Evolutionary conservation across 2,113 vertebrate species (phyloP).

Genomic region (Athene cunicularia): DNA sequence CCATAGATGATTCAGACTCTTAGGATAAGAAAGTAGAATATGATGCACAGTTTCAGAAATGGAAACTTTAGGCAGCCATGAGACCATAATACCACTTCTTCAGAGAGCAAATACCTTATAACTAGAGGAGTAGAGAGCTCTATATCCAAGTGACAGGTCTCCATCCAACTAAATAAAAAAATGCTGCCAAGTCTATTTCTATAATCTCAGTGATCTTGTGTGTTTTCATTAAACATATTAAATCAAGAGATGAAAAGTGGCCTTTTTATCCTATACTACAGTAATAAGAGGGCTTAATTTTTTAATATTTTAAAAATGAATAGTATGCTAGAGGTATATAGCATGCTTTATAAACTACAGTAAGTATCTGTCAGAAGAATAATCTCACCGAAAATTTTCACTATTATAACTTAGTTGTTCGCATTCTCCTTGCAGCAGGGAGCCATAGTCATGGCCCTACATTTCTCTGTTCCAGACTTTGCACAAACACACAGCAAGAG

Average conservation of each 20-base stretch:
- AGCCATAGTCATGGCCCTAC: neutral
- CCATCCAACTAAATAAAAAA: constrained; percentile 61
- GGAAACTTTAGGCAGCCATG: constrained; percentile 4
- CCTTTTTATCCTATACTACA: neutral
- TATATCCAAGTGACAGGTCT: constrained; percentile 53
- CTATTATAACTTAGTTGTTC: neutral
- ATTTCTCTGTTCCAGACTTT: neutral
- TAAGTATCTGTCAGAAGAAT: neutral
- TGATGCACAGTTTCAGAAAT: constrained; percentile 22
- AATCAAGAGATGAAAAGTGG: constrained; percentile 11
- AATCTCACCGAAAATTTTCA: neutral
- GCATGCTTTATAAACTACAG: neutral
- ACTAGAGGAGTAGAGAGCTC: constrained; percentile 43
- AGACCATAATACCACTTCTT: constrained; percentile 36
- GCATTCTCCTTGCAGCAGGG: neutral
- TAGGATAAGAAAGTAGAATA: neutral
- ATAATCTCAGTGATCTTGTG: constrained; percentile 58
- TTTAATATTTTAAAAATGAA: neutral
- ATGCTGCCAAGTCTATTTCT: constrained; percentile 59
- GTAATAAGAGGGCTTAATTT: neutral
- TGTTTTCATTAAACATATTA: constrained; percentile 65
- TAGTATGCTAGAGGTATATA: neutral
- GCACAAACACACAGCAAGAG: neutral
- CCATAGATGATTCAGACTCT: neutral
- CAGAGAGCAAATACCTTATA: constrained; percentile 56